Evolutionary conservation across 2,113 vertebrate genomes (phyloP).

Genomic region (Cynocephalus volans): DNA sequence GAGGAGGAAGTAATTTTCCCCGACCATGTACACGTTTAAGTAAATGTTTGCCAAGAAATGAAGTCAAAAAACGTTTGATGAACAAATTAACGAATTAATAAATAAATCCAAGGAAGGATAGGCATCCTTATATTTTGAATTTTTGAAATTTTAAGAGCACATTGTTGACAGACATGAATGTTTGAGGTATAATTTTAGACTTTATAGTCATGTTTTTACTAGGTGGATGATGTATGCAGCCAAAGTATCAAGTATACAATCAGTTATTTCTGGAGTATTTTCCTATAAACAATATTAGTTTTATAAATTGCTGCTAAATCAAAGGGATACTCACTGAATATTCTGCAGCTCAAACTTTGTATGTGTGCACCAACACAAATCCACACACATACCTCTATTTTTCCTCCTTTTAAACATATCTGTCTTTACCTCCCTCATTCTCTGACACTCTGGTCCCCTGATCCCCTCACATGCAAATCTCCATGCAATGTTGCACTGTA

Average conservation of each 20-base stretch:
- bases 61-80: neutral
- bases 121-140: neutral
- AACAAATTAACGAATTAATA: constrained; percentile 17
- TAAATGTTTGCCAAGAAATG: neutral
- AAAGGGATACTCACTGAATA: neutral
- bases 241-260: neutral
- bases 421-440: neutral
- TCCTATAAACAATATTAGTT: neutral
- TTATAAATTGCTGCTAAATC: neutral
- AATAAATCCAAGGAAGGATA: neutral
- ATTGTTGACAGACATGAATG: neutral
- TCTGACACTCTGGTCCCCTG: neutral
- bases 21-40: neutral
- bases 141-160: constrained; percentile 3
- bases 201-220: neutral
- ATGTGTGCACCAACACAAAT: neutral
- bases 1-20: neutral
- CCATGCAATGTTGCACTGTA: neutral
- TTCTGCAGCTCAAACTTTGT: neutral
- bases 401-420: neutral
- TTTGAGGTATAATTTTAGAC: neutral
- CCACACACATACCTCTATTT: neutral
- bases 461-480: neutral
- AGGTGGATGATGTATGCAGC: neutral
- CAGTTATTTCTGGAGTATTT: neutral